These are phyloP conservation scores for Mythimna lalbum DNA, from an alignment of 2,888 invertebrate genomes.

Conservation along the genomic window DNA sequence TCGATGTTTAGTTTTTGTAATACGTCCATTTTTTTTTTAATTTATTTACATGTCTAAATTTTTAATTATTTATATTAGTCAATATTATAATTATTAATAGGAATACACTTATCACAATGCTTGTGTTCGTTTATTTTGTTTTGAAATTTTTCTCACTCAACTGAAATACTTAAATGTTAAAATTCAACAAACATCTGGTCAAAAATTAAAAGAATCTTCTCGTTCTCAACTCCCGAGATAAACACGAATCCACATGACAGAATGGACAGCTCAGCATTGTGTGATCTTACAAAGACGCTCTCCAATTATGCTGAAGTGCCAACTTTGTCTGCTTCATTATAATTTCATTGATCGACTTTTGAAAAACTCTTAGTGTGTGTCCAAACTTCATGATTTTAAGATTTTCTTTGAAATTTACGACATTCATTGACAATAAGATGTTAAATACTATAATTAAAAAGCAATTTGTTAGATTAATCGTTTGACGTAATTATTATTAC, in stretches of 20 bases:
- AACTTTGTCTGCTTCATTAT: slow-evolving; percentile 63
- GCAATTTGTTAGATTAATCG: neutral
- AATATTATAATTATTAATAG: no score
- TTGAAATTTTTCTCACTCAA: neutral
- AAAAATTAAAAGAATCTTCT: slow-evolving; percentile 3
- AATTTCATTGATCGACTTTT: slow-evolving; percentile 62
- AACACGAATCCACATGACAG: slow-evolving; percentile 44
- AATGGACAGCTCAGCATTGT: slow-evolving; percentile 57
- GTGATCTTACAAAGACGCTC: slow-evolving; percentile 62
- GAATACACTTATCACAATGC: no score
- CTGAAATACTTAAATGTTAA: neutral
- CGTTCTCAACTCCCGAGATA: slow-evolving; percentile 21
- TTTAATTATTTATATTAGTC: no score
- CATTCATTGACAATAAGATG: neutral
- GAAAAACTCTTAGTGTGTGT: slow-evolving; percentile 46
- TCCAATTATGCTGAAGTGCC: slow-evolving; percentile 64
- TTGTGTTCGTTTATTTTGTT: no score
- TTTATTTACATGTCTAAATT: no score
- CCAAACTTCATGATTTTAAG: slow-evolving; percentile 35
- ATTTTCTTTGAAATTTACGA: slow-evolving; percentile 31
- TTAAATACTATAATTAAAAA: neutral
- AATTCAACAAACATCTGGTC: neutral
- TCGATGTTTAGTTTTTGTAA: no score
- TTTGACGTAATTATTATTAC: neutral
- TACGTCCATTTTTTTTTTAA: no score